Evolutionary conservation across 2,797 vertebrate genomes (phyloP).

Genomic region (Passerculus sandwichensis): DNA sequence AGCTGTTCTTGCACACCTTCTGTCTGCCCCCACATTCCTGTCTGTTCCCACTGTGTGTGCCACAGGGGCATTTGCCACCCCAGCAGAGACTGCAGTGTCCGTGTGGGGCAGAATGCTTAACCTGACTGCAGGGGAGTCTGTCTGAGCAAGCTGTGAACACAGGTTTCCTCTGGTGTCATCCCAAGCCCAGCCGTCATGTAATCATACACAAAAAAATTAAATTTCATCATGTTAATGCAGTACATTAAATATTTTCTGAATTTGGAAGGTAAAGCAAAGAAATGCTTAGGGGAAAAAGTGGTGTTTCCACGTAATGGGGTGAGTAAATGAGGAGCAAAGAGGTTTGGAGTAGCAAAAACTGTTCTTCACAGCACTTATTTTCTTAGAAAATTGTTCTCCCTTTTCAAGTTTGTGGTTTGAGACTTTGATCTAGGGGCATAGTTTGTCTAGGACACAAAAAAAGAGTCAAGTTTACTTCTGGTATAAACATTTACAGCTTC

Average conservation of each 20-base stretch:
- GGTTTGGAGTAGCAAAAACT: background rate
- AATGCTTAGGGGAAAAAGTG: background rate
- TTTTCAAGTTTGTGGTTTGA: background rate
- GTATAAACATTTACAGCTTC: background rate
- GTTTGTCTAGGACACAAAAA: background rate
- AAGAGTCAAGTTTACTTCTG: background rate
- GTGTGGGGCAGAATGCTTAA: fast-evolving
- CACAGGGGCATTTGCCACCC: background rate
- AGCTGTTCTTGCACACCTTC: background rate
- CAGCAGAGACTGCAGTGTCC: fast-evolving
- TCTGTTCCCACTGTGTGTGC: background rate
- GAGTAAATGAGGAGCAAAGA: background rate
- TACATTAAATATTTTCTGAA: background rate
- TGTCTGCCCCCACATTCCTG: background rate
- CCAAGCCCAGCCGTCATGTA: background rate
- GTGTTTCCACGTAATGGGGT: fast-evolving
- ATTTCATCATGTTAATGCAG: background rate
- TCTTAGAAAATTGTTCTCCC: background rate
- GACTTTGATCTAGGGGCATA: background rate
- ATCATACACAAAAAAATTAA: background rate
- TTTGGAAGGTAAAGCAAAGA: background rate
- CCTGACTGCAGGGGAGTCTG: background rate
- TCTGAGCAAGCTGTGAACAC: fast-evolving
- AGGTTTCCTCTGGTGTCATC: background rate
- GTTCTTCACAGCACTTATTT: background rate